These are phyloP conservation scores for Sinocyclocheilus anophthalmus DNA, from an alignment of 2,113 vertebrate genomes.

Conservation along the genomic window DNA sequence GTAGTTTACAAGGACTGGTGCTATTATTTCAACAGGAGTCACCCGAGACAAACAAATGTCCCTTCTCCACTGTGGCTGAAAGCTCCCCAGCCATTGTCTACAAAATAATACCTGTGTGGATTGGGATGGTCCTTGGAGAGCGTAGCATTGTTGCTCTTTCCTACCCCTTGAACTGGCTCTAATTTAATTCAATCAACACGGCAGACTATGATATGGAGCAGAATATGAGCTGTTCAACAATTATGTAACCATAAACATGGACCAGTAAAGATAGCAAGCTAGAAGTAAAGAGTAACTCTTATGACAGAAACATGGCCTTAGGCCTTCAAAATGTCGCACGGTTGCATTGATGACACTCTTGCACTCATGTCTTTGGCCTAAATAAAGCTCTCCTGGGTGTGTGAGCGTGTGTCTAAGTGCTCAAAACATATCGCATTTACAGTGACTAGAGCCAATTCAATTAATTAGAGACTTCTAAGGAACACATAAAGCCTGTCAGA, in stretches of 20 bases:
- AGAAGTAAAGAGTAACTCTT: background rate
- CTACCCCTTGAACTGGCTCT: background rate
- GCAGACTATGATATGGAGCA: background rate
- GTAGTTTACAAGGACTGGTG: background rate
- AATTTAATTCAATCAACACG: background rate
- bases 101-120: background rate
- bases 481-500: slow-evolving; percentile 51
- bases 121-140: background rate
- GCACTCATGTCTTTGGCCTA: background rate
- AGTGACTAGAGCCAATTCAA: slow-evolving; percentile 20
- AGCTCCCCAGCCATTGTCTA: background rate
- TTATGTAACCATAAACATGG: background rate
- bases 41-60: background rate
- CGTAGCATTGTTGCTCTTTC: background rate
- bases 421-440: background rate
- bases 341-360: background rate
- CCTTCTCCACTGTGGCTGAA: background rate
- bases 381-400: background rate
- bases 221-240: background rate
- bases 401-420: background rate
- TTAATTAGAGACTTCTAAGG: slow-evolving; percentile 52
- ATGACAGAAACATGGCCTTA: background rate
- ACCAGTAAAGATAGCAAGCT: background rate
- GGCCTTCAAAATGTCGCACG: background rate
- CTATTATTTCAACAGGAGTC: background rate